Base-by-base conservation (phyloP, 2,113 vertebrate genomes). In the Rhynchomys soricoides region DNA sequence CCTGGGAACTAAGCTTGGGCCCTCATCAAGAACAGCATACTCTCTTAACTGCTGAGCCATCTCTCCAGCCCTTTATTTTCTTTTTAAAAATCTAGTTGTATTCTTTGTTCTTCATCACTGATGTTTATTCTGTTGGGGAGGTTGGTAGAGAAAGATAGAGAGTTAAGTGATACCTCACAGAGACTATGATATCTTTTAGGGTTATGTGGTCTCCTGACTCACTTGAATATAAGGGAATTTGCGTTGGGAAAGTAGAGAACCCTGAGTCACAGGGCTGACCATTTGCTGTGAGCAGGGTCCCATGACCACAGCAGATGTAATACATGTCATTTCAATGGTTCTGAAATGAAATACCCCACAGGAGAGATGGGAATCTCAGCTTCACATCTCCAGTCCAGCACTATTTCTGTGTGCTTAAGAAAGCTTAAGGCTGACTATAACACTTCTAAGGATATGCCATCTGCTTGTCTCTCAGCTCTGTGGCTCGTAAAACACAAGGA, bases 381-480 rank as follows among this genome's bases (percentile, higher is more conserved):
- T 75, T 85, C 45, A 62, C 31, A 3, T 31, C 93, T 87, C 94
- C 31, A 68, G 75, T 59, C 48, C 78, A 79, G 83, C 29, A 59
- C 92, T 91, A 70, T 92, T 74, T 90, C 78, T 92, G 66, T 86
- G 91, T 86, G 70, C 93, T 91, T 55, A 48, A 81, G 93, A 81
- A 90, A 48, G 59, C 52, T 86, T 48, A 26, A 31, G 52, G 89
- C 34, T 57, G 68, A 83, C 37, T 22, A 4, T 81, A 78, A 45
- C 86, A 75, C 89, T 91, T 94, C 77, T 52, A 68, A 94, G 52
- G 82, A 34, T 21, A 16, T 13, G 8, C 82, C 90, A 89, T 94
- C 86, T 91, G 94, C 64, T 86, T 40, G 66, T 89, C 59, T 95
- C 34, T 86, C 40, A 37, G 55, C 68, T 90, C 26, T 74, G 15